Percentiles rank a stretch among this genome's conserved stretches.
Conservation (phyloP, 2,113 vertebrate genomes). For the Tautogolabrus adspersus region DNA sequence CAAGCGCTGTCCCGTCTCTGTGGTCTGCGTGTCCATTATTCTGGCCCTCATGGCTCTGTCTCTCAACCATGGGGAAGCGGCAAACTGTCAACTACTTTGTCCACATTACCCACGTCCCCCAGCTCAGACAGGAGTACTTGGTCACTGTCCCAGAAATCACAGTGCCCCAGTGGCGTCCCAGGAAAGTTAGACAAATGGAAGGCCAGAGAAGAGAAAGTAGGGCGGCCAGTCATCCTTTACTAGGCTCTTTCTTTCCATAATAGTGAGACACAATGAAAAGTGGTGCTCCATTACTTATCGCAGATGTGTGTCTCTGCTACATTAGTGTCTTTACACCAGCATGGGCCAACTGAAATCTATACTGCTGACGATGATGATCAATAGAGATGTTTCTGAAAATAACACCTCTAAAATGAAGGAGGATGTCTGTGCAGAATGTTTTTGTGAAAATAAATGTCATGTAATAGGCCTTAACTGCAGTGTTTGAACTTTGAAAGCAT, state of each 20-base stretch:
- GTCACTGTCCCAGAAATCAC: constrained; percentile 86
- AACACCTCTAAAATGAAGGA: constrained; percentile 15
- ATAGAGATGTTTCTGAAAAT: constrained; percentile 24
- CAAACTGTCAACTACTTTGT: constrained; percentile 83
- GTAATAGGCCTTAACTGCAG: constrained; percentile 42
- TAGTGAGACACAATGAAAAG: constrained; percentile 55
- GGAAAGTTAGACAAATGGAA: constrained; percentile 86
- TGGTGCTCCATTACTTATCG: constrained; percentile 60
- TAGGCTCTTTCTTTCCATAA: constrained; percentile 59
- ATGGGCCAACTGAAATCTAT: constrained; percentile 18
- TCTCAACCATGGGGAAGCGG: constrained; percentile 77
- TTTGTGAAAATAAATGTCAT: constrained; percentile 28
- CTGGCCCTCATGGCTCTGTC: constrained; percentile 71
- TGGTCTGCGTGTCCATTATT: constrained; percentile 76
- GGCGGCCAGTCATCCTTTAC: constrained; percentile 83
- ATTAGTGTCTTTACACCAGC: constrained; percentile 21
- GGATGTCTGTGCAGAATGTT: constrained; percentile 5
- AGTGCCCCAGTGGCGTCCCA: constrained; percentile 75
- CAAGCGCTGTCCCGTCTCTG: constrained; percentile 71
- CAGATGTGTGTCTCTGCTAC: constrained; percentile 26
- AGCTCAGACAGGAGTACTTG: constrained; percentile 84
- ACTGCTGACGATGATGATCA: not conserved
- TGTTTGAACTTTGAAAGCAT: constrained; percentile 13
- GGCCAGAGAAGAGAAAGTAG: constrained; percentile 82
- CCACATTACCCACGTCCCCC: constrained; percentile 85